A percentile compares a stretch with the other conserved stretches of the same genome.
Conservation (phyloP, 2,113 vertebrate species). For the Platichthys stellatus region DNA sequence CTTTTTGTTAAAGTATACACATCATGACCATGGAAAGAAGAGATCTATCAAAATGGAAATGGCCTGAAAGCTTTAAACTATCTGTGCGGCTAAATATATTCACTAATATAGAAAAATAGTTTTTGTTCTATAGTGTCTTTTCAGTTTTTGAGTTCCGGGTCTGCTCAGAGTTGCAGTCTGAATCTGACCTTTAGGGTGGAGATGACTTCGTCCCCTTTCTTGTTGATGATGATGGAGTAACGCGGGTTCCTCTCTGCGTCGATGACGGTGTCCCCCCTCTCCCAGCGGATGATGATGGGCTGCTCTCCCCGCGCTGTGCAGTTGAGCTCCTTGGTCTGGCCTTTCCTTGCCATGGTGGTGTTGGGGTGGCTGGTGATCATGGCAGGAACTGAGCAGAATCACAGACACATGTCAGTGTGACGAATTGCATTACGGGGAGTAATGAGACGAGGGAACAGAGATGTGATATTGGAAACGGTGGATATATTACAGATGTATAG, state of each 20-base stretch:
- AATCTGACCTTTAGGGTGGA: slow-evolving; percentile 93
- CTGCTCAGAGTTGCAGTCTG: background rate
- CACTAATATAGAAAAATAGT: too few relatives aligned
- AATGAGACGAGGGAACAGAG: slow-evolving; percentile 55
- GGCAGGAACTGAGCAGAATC: slow-evolving; percentile 88
- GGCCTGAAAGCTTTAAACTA: too few relatives aligned
- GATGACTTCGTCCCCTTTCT: slow-evolving; percentile 96
- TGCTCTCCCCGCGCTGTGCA: slow-evolving; percentile 95
- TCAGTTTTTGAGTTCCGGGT: background rate
- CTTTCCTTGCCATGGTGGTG: slow-evolving; percentile 98
- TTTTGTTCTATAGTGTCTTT: background rate
- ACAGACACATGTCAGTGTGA: slow-evolving; percentile 54
- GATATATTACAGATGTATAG: slow-evolving; percentile 68
- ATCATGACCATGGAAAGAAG: too few relatives aligned
- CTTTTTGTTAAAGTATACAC: too few relatives aligned
- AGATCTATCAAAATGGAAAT: too few relatives aligned
- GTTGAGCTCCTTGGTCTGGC: slow-evolving; percentile 96
- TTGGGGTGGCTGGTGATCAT: slow-evolving; percentile 99
- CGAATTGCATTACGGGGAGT: slow-evolving; percentile 48
- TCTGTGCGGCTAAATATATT: background rate
- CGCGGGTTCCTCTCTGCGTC: slow-evolving; percentile 94
- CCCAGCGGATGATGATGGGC: slow-evolving; percentile 99
- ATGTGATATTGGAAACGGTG: slow-evolving; percentile 49
- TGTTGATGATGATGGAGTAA: slow-evolving; percentile 95
- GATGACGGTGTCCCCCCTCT: slow-evolving; percentile 97